These are phyloP conservation scores for Melozone crissalis DNA, from an alignment of 2,113 vertebrate species.

Conservation along the genomic window DNA sequence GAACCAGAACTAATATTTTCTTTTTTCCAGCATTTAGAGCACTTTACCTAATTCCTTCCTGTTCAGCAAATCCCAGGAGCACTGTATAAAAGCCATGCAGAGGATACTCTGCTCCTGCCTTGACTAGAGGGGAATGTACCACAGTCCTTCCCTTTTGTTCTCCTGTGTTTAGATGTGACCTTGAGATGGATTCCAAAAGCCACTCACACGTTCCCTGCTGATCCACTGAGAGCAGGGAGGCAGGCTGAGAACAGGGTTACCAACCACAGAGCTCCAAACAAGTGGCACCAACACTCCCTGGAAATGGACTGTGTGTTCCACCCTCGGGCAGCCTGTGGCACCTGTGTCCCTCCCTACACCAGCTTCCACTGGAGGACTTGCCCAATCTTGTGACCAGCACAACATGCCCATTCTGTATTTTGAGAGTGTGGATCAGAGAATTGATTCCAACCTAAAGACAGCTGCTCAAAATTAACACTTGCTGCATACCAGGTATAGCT, in stretches of 20 bases:
- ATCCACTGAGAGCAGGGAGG: background rate
- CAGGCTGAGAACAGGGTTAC: background rate
- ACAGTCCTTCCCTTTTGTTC: background rate
- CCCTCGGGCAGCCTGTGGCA: background rate
- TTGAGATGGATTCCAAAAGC: constrained; percentile 3
- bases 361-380: background rate
- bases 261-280: background rate
- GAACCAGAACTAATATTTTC: background rate
- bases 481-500: constrained; percentile 51
- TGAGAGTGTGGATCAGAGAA: constrained; percentile 20
- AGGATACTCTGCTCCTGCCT: background rate
- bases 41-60: background rate
- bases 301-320: background rate
- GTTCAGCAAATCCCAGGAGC: background rate
- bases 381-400: background rate
- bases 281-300: background rate
- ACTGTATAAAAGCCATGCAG: background rate
- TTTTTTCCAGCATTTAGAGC: background rate
- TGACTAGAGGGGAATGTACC: rapidly evolving
- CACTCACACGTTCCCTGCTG: background rate
- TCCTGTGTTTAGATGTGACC: background rate
- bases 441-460: constrained; percentile 11
- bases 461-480: constrained; percentile 55
- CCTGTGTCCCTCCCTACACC: background rate
- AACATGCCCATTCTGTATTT: background rate